Conservation (phyloP, 2,113 vertebrate genomes). For the Callocephalon fimbriatum region DNA sequence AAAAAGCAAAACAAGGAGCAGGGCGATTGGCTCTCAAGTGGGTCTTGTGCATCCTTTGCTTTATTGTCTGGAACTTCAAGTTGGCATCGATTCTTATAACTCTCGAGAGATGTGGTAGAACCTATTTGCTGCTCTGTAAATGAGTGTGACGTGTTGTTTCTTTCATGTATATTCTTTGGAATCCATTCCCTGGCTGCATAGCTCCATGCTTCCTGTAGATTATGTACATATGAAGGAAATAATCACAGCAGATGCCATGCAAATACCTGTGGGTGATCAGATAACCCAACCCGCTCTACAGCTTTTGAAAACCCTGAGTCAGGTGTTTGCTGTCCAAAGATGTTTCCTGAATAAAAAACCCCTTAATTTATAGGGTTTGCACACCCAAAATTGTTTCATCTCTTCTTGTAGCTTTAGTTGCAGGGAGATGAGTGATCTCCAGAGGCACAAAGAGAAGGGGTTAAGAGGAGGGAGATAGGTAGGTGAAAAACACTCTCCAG, state of each 20-base stretch:
- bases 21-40: background rate
- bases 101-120: background rate
- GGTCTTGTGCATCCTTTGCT: background rate
- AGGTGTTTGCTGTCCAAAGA: slow-evolving; percentile 17
- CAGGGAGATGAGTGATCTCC: background rate
- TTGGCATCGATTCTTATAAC: background rate
- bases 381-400: background rate
- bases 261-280: slow-evolving; percentile 67
- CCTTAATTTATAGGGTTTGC: background rate
- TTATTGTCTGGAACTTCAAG: background rate
- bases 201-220: slow-evolving; percentile 33
- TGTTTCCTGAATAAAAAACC: background rate
- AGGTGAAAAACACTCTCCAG: background rate
- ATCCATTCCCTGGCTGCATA: background rate
- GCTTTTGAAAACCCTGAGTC: slow-evolving; percentile 46
- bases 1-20: slow-evolving; percentile 42
- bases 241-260: slow-evolving; percentile 47
- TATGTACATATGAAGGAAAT: slow-evolving; percentile 31
- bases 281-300: slow-evolving; percentile 23
- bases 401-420: background rate
- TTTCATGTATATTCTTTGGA: slow-evolving; percentile 7
- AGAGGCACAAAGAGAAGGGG: background rate
- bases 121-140: background rate
- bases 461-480: background rate
- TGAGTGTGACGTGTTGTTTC: background rate